Conservation (phyloP, 2,797 vertebrate species). For the Ptychobarbus kaznakovi region DNA sequence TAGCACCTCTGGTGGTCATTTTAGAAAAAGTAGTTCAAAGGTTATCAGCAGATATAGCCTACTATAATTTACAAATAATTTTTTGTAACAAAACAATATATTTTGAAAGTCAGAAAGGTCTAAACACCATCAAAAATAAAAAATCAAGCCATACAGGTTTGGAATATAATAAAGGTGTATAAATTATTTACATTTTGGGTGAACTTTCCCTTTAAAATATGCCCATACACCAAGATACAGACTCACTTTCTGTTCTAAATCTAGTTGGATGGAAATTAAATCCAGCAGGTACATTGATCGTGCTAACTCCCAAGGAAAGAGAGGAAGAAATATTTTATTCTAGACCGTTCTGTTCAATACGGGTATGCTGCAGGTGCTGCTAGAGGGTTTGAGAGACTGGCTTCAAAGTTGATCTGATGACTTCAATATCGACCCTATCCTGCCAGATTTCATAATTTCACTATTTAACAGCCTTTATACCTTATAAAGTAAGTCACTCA, state of each 20-base stretch:
- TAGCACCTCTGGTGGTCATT: neutral
- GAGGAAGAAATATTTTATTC: neutral
- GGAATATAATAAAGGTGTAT: neutral
- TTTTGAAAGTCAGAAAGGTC: neutral
- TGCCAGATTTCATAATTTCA: neutral
- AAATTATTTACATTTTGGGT: neutral
- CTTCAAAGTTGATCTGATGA: neutral
- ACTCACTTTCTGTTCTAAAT: neutral
- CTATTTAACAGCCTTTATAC: neutral
- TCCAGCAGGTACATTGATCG: neutral
- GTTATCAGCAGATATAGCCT: neutral
- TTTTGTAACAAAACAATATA: neutral
- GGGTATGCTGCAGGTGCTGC: neutral
- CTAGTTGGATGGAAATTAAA: neutral
- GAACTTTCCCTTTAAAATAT: neutral
- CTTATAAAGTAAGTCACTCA: neutral
- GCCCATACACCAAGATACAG: neutral
- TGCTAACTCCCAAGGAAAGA: neutral
- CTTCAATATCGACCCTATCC: neutral
- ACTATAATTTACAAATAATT: neutral
- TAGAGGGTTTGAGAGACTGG: neutral
- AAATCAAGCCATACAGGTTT: neutral
- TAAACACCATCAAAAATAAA: neutral
- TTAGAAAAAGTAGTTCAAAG: neutral
- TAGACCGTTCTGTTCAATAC: neutral